Evolutionary conservation across 2,888 invertebrate species (phyloP).

Genomic region (Leucophenga montana): DNA sequence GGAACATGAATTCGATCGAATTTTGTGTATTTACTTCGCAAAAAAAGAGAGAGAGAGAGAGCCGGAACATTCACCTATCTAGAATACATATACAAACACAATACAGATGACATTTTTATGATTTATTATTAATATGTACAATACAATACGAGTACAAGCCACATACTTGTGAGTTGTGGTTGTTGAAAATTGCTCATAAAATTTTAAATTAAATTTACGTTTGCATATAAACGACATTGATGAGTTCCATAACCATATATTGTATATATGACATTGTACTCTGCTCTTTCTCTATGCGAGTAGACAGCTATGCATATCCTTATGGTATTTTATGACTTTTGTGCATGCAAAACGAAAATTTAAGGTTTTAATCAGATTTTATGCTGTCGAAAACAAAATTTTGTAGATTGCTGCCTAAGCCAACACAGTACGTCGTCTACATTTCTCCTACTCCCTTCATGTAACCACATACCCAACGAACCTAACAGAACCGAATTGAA

Average conservation of each 20-base stretch:
- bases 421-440: slow-evolving; percentile 23
- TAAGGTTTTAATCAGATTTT: slow-evolving; percentile 1
- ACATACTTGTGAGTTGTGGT: not conserved
- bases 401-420: slow-evolving; percentile 34
- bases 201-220: not conserved
- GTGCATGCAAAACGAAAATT: slow-evolving; percentile 6
- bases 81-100: too few species aligned
- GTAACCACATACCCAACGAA: slow-evolving; percentile 15
- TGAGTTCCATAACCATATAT: not conserved
- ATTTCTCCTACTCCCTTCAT: slow-evolving; percentile 39
- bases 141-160: too few species aligned
- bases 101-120: too few species aligned
- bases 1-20: too few species aligned
- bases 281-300: too few species aligned
- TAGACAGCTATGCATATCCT: not conserved
- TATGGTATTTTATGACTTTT: not conserved
- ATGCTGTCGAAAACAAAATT: slow-evolving; percentile 46
- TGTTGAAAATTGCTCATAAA: not conserved
- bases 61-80: too few species aligned
- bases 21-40: too few species aligned
- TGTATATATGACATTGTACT: not conserved
- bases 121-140: too few species aligned
- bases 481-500: not conserved
- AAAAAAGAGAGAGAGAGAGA: too few species aligned
- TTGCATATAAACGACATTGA: not conserved